Conservation (phyloP, 2,888 invertebrate species). For the Yponomeuta evonymella region DNA sequence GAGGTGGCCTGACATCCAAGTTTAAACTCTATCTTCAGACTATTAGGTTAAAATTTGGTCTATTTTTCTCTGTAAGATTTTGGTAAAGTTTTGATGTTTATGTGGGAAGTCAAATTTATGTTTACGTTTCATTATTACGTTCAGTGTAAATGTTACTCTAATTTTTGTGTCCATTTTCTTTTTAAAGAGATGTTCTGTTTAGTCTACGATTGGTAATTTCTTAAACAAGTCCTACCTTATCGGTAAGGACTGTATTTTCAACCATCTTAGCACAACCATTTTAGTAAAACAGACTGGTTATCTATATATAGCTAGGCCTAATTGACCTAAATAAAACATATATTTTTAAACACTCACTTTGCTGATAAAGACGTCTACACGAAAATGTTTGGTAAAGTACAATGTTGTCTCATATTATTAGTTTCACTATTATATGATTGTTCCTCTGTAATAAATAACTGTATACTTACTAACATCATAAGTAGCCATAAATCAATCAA, state of each 20-base stretch:
- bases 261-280: too few species aligned
- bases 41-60: background rate
- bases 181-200: slow-evolving; percentile 1
- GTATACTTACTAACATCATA: background rate
- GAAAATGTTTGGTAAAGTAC: background rate
- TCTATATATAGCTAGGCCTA: too few species aligned
- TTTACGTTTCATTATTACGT: background rate
- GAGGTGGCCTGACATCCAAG: background rate
- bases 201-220: background rate
- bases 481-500: background rate
- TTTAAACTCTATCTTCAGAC: background rate
- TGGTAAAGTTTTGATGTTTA: background rate
- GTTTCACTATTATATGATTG: background rate
- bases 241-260: too few species aligned
- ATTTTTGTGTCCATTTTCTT: background rate
- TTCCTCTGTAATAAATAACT: background rate
- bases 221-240: background rate
- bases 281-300: too few species aligned
- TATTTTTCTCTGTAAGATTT: background rate
- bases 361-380: too few species aligned
- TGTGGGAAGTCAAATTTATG: slow-evolving; percentile 3
- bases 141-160: background rate
- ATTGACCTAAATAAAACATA: too few species aligned
- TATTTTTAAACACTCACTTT: too few species aligned
- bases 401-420: background rate